phyloP scores from a whole-genome alignment of 2,113 vertebrate species.

The Xyliphius kryptos region DNA sequence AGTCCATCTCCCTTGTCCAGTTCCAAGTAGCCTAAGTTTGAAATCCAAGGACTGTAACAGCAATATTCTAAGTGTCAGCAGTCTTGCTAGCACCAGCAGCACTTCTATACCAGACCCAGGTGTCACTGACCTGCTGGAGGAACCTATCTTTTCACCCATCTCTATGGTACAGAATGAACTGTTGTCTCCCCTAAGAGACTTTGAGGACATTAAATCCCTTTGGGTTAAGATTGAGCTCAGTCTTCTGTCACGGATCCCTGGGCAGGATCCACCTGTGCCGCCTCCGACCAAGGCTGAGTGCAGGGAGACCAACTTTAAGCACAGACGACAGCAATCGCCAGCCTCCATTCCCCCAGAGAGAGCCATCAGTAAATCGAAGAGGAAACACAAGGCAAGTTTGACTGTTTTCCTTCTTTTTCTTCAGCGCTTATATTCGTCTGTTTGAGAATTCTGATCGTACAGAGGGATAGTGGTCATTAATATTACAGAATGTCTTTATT shows the following conservation, averaged over 20 bases:
- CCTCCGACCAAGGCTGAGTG: conserved; percentile 51
- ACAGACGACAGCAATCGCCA: conserved; percentile 66
- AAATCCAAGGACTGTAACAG: conserved; percentile 52
- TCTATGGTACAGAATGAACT: conserved; percentile 70
- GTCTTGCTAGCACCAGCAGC: conserved; percentile 67
- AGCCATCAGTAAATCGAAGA: conserved; percentile 77
- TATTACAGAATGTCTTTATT: too few relatives aligned
- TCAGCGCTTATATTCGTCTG: too few relatives aligned
- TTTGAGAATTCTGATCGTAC: too few relatives aligned
- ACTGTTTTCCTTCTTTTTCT: not conserved
- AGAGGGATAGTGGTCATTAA: too few relatives aligned
- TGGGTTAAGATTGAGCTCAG: conserved; percentile 80
- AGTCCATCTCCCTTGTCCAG: conserved; percentile 52
- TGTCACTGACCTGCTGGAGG: conserved; percentile 65
- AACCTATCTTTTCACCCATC: conserved; percentile 68
- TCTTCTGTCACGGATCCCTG: conserved; percentile 74
- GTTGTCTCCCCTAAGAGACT: conserved; percentile 78
- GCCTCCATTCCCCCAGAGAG: conserved; percentile 66
- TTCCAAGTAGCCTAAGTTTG: conserved; percentile 46
- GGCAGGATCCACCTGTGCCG: conserved; percentile 50
- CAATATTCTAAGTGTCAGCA: conserved; percentile 70
- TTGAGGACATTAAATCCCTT: conserved; percentile 75
- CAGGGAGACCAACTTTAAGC: conserved; percentile 42
- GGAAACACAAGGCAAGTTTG: conserved; percentile 86
- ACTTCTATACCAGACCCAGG: conserved; percentile 74